phyloP scores from a whole-genome alignment of 35 echinoderm and acorn worm species.

The Ophioderma brevispina region DNA sequence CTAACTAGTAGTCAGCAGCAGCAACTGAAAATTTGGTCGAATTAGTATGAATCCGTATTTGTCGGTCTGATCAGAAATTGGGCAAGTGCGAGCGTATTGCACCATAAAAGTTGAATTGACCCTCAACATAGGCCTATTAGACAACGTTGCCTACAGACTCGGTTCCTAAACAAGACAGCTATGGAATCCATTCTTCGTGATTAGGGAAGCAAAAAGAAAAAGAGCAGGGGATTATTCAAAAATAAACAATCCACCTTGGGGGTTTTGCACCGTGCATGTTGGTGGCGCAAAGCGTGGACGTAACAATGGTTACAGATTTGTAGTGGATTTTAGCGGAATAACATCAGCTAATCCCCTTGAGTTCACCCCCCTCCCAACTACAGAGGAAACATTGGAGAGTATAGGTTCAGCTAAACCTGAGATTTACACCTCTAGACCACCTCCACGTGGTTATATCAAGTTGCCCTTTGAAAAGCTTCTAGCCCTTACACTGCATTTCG shows the following conservation, averaged over 20 bases:
- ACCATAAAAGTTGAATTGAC: neutral
- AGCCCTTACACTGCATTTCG: too few relatives aligned
- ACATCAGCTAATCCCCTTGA: neutral
- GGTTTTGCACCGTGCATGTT: neutral
- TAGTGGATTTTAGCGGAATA: slow-evolving; percentile 28
- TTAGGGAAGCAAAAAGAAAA: too few relatives aligned
- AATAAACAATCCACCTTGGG: neutral
- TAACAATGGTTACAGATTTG: slow-evolving; percentile 10
- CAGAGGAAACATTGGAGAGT: neutral
- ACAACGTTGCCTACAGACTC: neutral
- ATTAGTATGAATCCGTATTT: neutral
- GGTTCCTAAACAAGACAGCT: neutral
- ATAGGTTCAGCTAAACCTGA: neutral
- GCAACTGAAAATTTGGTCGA: too few relatives aligned
- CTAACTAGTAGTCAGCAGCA: too few relatives aligned
- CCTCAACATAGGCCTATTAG: neutral
- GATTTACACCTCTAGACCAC: neutral
- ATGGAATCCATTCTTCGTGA: neutral
- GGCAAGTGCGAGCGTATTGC: neutral
- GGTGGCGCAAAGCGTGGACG: neutral
- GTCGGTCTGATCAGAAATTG: neutral
- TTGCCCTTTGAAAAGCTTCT: neutral
- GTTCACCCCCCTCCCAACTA: neutral
- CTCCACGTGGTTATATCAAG: neutral
- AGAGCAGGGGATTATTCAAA: neutral